A percentile compares a stretch with the other conserved stretches of the same genome.
These are phyloP conservation scores for Eledone cirrhosa DNA, from an alignment of 2,888 invertebrate genomes.

Conservation along the genomic window DNA sequence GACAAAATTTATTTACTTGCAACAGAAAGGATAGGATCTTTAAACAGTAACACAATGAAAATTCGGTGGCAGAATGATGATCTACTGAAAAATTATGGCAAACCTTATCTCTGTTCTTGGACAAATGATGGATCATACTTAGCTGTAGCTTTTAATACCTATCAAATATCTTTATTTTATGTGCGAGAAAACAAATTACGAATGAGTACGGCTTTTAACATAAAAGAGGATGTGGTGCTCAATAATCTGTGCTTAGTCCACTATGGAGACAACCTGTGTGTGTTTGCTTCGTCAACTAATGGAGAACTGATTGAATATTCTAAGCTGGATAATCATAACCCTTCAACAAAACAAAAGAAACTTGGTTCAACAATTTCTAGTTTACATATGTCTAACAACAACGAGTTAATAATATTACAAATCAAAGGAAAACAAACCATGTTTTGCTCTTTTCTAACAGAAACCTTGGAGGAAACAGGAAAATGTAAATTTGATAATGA, in stretches of 20 bases:
- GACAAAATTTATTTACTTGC: background rate
- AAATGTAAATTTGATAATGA: background rate
- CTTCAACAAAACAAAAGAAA: background rate
- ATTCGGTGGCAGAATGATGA: conserved; percentile 19
- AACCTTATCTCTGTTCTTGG: background rate
- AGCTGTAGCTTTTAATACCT: background rate
- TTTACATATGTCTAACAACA: background rate
- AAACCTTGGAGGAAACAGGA: background rate
- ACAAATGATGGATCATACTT: background rate
- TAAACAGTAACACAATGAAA: background rate
- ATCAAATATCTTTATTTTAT: background rate
- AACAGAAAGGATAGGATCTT: background rate
- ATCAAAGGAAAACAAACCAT: background rate
- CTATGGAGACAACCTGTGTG: too few relatives aligned
- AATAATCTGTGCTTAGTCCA: too few relatives aligned
- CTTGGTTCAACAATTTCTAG: background rate
- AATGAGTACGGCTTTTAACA: background rate
- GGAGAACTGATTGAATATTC: conserved; percentile 14
- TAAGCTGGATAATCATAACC: background rate
- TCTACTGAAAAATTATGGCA: conserved; percentile 12
- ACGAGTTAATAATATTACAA: background rate
- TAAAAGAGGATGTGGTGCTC: too few relatives aligned
- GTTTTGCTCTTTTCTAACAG: background rate
- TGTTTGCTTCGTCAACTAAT: background rate
- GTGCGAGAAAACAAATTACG: conserved; percentile 12